phyloP scores from a whole-genome alignment of 1,140 invertebrate species.

The Latrodectus geometricus region DNA sequence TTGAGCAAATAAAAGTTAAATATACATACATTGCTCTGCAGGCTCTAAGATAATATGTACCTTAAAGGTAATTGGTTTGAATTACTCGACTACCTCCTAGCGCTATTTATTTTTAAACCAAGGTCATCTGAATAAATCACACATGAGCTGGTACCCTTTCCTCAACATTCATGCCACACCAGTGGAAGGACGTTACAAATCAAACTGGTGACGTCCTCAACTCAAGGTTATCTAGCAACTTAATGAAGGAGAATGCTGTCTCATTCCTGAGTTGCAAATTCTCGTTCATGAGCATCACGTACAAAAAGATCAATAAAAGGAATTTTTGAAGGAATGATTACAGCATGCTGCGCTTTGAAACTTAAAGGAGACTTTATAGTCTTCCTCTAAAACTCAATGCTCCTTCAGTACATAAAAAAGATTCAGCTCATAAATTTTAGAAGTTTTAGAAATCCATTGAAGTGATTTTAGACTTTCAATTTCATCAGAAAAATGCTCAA shows the following conservation, averaged over 20 bases:
- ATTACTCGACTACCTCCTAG: too few species aligned
- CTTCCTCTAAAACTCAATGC: neutral
- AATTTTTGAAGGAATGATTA: neutral
- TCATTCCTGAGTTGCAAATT: neutral
- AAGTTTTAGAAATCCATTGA: neutral
- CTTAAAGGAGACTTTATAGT: neutral
- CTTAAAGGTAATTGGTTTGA: too few species aligned
- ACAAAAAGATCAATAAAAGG: neutral
- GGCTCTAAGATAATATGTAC: too few species aligned
- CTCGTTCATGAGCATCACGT: neutral
- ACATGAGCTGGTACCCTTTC: too few species aligned
- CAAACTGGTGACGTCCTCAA: too few species aligned
- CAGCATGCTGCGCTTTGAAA: neutral
- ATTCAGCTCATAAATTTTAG: neutral
- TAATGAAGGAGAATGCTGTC: neutral
- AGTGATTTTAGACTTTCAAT: neutral
- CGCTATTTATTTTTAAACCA: too few species aligned
- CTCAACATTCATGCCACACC: too few species aligned
- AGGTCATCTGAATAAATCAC: too few species aligned
- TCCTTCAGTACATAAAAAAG: neutral
- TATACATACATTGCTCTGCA: too few species aligned
- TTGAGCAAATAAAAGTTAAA: too few species aligned
- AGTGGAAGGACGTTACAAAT: too few species aligned
- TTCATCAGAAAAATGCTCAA: neutral
- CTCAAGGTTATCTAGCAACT: too few species aligned